These are phyloP conservation scores for Chlorodrepanis virens DNA, from an alignment of 2,113 vertebrate species.

Conservation along the genomic window DNA sequence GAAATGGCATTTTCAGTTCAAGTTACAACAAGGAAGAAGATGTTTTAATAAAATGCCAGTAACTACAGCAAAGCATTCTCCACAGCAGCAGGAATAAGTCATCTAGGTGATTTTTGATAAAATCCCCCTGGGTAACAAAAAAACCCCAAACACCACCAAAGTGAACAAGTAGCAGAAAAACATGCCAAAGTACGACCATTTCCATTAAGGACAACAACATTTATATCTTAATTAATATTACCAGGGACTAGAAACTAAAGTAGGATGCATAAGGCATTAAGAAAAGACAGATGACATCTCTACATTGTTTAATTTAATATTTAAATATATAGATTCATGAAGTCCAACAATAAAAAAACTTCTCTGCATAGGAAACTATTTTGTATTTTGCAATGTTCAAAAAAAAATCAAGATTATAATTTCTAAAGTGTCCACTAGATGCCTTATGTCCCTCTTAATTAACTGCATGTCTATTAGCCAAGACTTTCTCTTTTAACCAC, in stretches of 20 bases:
- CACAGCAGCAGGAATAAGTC: background rate
- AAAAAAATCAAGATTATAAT: background rate
- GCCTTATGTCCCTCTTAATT: conserved; percentile 20
- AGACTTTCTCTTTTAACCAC: conserved; percentile 66
- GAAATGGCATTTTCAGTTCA: background rate
- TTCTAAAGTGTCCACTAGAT: conserved; percentile 29
- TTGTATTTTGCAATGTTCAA: background rate
- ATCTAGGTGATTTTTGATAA: background rate
- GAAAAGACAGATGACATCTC: background rate
- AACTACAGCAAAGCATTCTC: background rate
- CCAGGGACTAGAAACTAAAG: background rate
- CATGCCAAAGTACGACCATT: background rate
- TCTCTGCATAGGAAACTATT: background rate
- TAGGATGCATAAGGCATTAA: background rate
- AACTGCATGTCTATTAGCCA: conserved; percentile 40
- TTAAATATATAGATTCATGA: background rate
- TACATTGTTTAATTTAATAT: background rate
- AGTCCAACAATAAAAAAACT: background rate
- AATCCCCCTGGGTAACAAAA: background rate
- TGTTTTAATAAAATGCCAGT: background rate
- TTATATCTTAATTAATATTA: background rate
- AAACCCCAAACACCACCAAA: background rate
- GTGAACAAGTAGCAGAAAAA: background rate
- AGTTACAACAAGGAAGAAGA: background rate
- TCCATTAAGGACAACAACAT: background rate